Percentiles rank a stretch among this genome's conserved stretches.
Evolutionary conservation across 2,113 vertebrate species (phyloP).

Genomic region (Halcyon senegalensis): DNA sequence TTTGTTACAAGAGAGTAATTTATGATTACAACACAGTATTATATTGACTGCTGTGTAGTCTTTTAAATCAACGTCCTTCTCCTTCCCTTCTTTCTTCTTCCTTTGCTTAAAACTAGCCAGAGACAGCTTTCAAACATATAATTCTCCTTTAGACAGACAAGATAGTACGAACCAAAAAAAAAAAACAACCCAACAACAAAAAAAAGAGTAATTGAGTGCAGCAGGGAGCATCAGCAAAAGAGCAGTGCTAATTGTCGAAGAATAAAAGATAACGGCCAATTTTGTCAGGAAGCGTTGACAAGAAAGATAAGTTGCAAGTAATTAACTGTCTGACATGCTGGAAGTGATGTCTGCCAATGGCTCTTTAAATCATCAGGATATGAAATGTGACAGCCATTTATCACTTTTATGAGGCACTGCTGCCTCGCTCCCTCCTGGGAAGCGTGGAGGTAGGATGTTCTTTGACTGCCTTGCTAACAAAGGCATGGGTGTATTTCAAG

Average conservation of each 20-base stretch:
- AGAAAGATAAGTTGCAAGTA: constrained; percentile 74
- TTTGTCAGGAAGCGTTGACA: constrained; percentile 72
- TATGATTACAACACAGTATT: neutral
- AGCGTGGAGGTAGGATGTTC: neutral
- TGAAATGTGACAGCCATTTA: constrained; percentile 54
- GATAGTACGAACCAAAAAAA: neutral
- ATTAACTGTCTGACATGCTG: constrained; percentile 68
- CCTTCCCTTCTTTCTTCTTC: neutral
- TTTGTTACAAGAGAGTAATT: neutral
- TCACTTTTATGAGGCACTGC: constrained; percentile 54
- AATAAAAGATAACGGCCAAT: constrained; percentile 70
- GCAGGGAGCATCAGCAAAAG: constrained; percentile 5
- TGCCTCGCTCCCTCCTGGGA: constrained; percentile 30
- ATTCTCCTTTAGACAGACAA: neutral
- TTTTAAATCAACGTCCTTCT: neutral
- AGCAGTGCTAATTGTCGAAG: constrained; percentile 48
- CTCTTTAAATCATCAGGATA: constrained; percentile 63
- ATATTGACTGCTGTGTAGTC: neutral
- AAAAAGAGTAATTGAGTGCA: neutral
- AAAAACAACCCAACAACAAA: neutral
- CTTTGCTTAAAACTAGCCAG: neutral
- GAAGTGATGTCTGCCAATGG: constrained; percentile 63
- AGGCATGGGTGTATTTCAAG: neutral
- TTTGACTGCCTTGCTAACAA: neutral
- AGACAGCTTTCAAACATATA: neutral